phyloP scores from a whole-genome alignment of 2,113 vertebrate genomes.

The Microcebus tavaratra region DNA sequence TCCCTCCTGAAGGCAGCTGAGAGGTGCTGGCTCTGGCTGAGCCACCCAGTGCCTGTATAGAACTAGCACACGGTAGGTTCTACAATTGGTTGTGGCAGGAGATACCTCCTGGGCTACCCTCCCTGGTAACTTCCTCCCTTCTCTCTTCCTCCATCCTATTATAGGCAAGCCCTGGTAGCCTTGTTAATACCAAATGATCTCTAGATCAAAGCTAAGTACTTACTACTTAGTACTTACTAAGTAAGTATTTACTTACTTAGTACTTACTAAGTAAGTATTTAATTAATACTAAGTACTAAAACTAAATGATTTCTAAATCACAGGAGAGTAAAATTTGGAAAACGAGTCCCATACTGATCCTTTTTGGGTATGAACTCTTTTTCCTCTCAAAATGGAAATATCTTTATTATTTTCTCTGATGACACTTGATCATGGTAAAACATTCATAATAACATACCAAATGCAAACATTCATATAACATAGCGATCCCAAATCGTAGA shows the following conservation, averaged over 20 bases:
- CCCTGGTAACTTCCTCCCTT: too few species aligned
- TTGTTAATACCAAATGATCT: neutral
- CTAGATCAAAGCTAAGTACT: neutral
- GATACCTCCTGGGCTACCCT: neutral
- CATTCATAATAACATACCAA: neutral
- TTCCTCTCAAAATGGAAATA: neutral
- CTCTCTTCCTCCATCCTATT: neutral
- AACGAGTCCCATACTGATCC: neutral
- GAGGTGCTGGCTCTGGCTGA: neutral
- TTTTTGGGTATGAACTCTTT: neutral
- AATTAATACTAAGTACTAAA: neutral
- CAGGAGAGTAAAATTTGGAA: neutral
- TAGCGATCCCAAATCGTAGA: neutral
- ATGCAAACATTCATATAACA: too few species aligned
- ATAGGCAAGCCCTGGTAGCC: neutral
- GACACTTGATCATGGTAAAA: neutral
- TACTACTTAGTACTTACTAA: neutral
- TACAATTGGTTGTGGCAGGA: neutral
- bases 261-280: neutral
- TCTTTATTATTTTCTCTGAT: neutral
- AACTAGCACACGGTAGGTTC: neutral
- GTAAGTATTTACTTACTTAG: neutral
- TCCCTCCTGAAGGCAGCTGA: neutral
- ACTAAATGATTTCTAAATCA: neutral
- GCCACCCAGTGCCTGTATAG: neutral